Conservation (phyloP, 2,797 vertebrate species). For the Adelosebastes latens region DNA sequence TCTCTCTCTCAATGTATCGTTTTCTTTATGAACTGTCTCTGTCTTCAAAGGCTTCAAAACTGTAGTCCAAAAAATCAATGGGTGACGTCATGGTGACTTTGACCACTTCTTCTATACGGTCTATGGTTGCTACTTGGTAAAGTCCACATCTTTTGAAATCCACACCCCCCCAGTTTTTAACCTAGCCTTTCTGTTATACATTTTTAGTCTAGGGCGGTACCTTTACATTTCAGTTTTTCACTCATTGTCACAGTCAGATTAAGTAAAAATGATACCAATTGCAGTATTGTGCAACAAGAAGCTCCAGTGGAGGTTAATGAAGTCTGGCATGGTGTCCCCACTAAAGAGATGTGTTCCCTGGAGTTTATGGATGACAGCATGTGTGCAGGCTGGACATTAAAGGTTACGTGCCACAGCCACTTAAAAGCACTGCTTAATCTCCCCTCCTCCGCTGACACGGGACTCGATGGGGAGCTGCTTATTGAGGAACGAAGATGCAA, state of each 20-base stretch:
- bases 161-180: neutral
- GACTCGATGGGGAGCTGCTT: slow-evolving; percentile 47
- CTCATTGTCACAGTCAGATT: neutral
- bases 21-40: too few species aligned
- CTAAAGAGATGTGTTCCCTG: slow-evolving; percentile 7
- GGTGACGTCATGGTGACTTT: neutral
- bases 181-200: neutral
- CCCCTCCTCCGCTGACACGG: slow-evolving; percentile 23
- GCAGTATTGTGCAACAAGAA: neutral
- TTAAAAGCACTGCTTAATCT: slow-evolving; percentile 57
- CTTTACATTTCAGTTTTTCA: neutral
- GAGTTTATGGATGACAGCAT: slow-evolving; percentile 16
- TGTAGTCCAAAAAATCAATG: neutral
- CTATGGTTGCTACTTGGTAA: neutral
- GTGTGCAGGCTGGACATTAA: slow-evolving; percentile 20
- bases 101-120: neutral
- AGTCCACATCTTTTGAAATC: neutral
- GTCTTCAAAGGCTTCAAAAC: neutral
- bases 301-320: neutral
- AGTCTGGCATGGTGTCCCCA: neutral
- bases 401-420: slow-evolving; percentile 33
- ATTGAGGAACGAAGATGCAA: slow-evolving; percentile 2
- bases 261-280: neutral
- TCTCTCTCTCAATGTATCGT: too few species aligned
- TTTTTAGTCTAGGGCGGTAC: neutral